Evolutionary conservation across 1,140 invertebrate species (phyloP).

Genomic region (Drosophila subobscura): DNA sequence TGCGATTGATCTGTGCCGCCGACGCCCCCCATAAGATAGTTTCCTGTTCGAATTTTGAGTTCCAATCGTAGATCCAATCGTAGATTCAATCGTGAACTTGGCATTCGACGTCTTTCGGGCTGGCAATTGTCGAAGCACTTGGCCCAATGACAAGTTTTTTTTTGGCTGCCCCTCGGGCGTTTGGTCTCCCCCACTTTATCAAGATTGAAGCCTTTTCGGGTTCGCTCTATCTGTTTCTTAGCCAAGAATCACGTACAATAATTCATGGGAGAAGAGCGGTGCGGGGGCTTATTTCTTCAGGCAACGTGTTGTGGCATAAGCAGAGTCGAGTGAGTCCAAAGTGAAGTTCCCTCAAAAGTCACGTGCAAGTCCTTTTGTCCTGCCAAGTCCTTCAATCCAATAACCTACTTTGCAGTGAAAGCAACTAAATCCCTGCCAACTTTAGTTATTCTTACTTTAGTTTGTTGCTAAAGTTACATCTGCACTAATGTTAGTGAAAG

Average conservation of each 20-base stretch:
- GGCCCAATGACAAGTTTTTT: conserved; percentile 59
- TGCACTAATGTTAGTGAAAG: too few species aligned
- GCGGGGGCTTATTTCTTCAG: neutral
- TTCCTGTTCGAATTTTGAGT: conserved; percentile 58
- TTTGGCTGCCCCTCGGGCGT: conserved; percentile 19
- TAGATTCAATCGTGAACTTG: conserved; percentile 33
- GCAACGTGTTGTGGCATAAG: conserved; percentile 53
- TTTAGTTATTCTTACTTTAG: neutral
- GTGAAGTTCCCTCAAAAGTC: conserved; percentile 40
- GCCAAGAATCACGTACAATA: conserved; percentile 65
- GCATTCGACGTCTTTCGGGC: conserved; percentile 8
- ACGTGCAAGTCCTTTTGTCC: conserved; percentile 47
- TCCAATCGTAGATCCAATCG: neutral
- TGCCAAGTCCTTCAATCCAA: neutral
- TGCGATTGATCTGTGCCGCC: conserved; percentile 68
- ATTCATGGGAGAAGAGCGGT: neutral
- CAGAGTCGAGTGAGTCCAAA: conserved; percentile 29
- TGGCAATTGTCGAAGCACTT: conserved; percentile 31
- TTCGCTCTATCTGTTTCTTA: conserved; percentile 49
- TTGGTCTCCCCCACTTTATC: conserved; percentile 20
- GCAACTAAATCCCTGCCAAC: neutral
- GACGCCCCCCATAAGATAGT: conserved; percentile 45
- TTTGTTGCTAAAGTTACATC: too few species aligned
- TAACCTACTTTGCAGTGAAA: conserved; percentile 17
- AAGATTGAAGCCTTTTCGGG: conserved; percentile 36